Evolutionary conservation across 1,140 invertebrate genomes (phyloP), one percentile per base, ranked within the genome.

Genomic region (Acromyrmex heyeri): DNA sequence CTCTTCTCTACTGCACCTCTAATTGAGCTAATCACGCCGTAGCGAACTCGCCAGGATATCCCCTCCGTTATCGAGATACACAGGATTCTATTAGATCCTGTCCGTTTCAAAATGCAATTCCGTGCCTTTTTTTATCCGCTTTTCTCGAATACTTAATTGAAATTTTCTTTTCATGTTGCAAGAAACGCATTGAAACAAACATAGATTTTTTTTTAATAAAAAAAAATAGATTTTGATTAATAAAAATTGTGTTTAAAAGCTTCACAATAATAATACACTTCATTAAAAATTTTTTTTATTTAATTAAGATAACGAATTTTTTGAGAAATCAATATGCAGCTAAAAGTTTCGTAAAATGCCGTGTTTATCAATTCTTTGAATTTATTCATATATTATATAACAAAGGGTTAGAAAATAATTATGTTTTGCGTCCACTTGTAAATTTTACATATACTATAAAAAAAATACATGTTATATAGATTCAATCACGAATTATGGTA

Each of bases 1-100:
- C 12, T 64, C 61, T 48, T 73, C 73, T 53, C 53, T 1, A 14
- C 27, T 38, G 50, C 24, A 55, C 64, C 14, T 57, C 57, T 67
- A 85, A 89, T 89, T 64, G 87, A 70, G 88, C 75, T 62, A 89
- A 89, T 88, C 87, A 75, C 53, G 82, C 61, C 55, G 21, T 27
- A 65, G 27, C 18, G 50, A 38, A 8, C 7, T 2, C 14, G 38
- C 30, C 34, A n/a, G 50, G 44, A 12, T 73, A 34, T 83, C 14
- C 38, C 69, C 38, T 24, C 8, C 18, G 24, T 59, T 75, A 57
- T 83, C 69, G 55, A 83, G 44, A 21, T 14, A 24, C 27, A 24
- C 14, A 50, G 30, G 16, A 24, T 77, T 81, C 64, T 70, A 55
- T 81, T 70, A 55, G 30, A 3, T n/a, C 53, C 61, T 50, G 38